Percentiles rank a stretch among this genome's conserved stretches.
Evolutionary conservation across 2,113 vertebrate species (phyloP).

Genomic region (Platysteira castanea): DNA sequence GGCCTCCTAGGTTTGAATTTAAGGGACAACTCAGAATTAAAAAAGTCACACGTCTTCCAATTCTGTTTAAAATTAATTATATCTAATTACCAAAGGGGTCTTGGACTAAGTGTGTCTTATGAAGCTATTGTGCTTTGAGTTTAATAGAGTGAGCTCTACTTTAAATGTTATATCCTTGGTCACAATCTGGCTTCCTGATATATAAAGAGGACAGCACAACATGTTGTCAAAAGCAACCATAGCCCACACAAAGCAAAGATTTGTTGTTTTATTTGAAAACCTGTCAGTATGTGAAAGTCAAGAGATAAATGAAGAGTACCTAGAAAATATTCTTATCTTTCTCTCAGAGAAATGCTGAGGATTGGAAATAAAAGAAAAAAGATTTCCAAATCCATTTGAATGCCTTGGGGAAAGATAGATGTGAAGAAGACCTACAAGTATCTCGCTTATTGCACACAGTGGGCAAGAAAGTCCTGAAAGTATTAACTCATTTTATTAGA

Average conservation of each 20-base stretch:
- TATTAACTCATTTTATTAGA: neutral
- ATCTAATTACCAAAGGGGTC: neutral
- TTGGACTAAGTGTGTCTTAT: neutral
- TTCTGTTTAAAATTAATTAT: neutral
- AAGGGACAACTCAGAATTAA: neutral
- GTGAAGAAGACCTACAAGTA: neutral
- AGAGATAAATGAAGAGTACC: neutral
- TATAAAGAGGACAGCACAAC: constrained; percentile 21
- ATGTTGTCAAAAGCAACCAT: neutral
- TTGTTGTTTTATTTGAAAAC: constrained; percentile 11
- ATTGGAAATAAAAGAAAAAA: neutral
- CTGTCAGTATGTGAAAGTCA: neutral
- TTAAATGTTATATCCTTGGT: neutral
- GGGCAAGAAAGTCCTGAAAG: neutral
- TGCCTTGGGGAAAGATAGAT: neutral
- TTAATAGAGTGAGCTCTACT: neutral
- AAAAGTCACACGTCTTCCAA: neutral
- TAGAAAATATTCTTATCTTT: neutral
- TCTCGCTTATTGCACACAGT: neutral
- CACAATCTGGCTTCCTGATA: constrained; percentile 6
- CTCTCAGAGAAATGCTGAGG: neutral
- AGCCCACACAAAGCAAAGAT: constrained; percentile 5
- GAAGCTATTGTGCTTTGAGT: neutral
- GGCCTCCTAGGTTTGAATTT: neutral
- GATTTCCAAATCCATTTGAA: neutral